Evolutionary conservation across 2,797 vertebrate genomes (phyloP), one percentile per base, ranked within the genome.

Genomic region (Antrozous pallidus): DNA sequence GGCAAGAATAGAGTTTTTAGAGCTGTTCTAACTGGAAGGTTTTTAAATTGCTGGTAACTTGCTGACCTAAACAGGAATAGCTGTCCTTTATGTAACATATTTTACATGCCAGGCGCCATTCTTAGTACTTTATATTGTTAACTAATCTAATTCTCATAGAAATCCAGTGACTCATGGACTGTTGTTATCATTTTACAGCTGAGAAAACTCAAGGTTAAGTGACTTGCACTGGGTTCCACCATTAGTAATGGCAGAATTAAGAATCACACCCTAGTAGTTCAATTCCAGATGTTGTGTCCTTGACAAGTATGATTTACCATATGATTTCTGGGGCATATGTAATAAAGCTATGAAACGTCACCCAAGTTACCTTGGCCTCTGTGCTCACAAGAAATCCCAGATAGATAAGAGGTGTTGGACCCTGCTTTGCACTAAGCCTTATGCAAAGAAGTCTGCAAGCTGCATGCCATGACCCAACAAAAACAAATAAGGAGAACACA

Each of bases 81-180:
- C 20, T 45, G 4, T 82, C 18, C 47, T 36, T 61, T 58, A 17
- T 20, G 8, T 33, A 71, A 28, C n/a, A 10, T 69, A 90, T 81
- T 92, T 84, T 81, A 81, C 26, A 16, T 51, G 12, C n/a, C 26
- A 54, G 13, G 20, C 11, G 3, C 18, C 75, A 16, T 74, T 75
- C 28, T 95, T 69, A 61, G 16, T 36, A 47, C 49, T 85, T 74
- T 67, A 51, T 75, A 31, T 54, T 78, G 74, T 51, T 85, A 83
- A 75, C 61, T 69, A 31, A 63, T 83, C 93, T 73, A 90, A 85
- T 85, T 94, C 49, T 94, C 33, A 12, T 22, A 51, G 94, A 96
- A 92, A 69, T 75, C 6, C 24, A 61, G 7, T 26, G 51, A 91
- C 61, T 47, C 36, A 1, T 95, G n/a, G 69, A 80, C 49, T 89